These are phyloP conservation scores for Galaxea fascicularis DNA, from an alignment of 92 coral and sea anemone genomes.

Conservation along the genomic window DNA sequence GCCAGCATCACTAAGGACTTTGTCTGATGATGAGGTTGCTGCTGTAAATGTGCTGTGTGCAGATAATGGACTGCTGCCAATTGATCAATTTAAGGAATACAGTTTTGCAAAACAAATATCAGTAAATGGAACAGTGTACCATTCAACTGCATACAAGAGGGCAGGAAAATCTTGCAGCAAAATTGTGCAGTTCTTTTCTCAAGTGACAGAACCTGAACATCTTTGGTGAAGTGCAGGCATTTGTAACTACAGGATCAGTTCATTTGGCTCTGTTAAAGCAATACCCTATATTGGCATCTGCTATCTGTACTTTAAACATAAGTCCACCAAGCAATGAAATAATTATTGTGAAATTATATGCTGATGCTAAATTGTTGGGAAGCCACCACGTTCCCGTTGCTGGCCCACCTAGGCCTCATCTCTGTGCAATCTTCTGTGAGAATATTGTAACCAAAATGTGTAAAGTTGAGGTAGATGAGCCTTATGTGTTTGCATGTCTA, in stretches of 20 bases:
- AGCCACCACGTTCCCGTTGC: conserved; percentile 52
- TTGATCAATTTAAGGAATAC: conserved; percentile 24
- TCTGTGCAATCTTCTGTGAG: too few relatives aligned
- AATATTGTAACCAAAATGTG: too few relatives aligned
- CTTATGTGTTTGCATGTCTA: too few relatives aligned
- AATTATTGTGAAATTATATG: conserved; percentile 29
- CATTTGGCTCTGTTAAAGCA: too few relatives aligned
- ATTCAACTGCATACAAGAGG: conserved; percentile 47
- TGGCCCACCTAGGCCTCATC: too few relatives aligned
- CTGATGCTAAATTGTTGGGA: conserved; percentile 39
- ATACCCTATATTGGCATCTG: too few relatives aligned
- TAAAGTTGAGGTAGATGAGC: too few relatives aligned
- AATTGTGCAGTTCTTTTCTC: conserved; percentile 53
- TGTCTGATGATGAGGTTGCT: conserved; percentile 45
- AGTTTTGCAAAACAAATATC: conserved; percentile 28
- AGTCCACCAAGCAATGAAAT: conserved; percentile 40
- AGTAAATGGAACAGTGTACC: conserved; percentile 41
- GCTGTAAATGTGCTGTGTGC: conserved; percentile 34
- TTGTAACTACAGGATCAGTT: conserved; percentile 20
- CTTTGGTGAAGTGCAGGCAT: conserved; percentile 65
- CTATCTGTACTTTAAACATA: conserved; percentile 53
- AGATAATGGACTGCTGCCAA: conserved; percentile 25
- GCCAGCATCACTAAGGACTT: conserved; percentile 23
- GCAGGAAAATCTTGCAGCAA: conserved; percentile 61
- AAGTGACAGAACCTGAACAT: conserved; percentile 28